Conservation (phyloP, 1,140 invertebrate species). For the Proales similis region DNA sequence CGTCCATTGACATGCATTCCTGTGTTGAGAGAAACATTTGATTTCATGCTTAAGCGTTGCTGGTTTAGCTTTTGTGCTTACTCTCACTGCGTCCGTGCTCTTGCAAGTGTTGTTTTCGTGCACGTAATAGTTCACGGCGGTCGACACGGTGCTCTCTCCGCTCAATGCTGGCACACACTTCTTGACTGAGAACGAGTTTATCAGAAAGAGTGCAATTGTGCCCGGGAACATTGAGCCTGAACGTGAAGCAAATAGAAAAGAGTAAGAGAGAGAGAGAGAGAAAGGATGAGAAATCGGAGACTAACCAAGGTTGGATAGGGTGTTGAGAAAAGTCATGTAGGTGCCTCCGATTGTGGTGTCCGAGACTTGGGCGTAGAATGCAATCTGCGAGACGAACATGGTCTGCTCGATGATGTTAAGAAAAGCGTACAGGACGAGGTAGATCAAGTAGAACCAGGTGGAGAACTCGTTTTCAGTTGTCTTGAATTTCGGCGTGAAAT, state of each 20-base stretch:
- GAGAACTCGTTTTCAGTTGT: neutral
- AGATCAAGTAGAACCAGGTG: neutral
- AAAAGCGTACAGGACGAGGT: neutral
- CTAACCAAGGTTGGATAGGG: conserved; percentile 76
- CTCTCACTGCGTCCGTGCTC: neutral
- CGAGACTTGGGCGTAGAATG: conserved; percentile 73
- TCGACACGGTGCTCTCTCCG: no score
- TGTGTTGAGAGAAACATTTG: neutral
- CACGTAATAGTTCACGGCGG: no score
- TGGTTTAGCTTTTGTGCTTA: conserved; percentile 3
- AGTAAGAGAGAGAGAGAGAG: no score
- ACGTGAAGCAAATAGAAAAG: no score
- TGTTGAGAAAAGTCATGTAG: conserved; percentile 98
- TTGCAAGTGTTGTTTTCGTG: neutral
- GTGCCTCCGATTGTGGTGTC: conserved; percentile 91
- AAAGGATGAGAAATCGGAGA: no score
- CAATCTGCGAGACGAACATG: conserved; percentile 59
- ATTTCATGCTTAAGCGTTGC: neutral
- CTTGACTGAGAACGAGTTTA: conserved; percentile 14
- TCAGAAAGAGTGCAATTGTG: conserved; percentile 9
- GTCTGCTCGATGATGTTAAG: conserved; percentile 2
- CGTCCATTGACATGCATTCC: conserved; percentile 61
- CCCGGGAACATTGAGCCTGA: neutral
- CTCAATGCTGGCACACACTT: neutral
- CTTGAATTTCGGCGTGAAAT: conserved; percentile 15